A percentile compares a stretch with the other conserved stretches of the same genome.
phyloP scores from a whole-genome alignment of 2,797 vertebrate species.

The Spinibarbus caldwelli region DNA sequence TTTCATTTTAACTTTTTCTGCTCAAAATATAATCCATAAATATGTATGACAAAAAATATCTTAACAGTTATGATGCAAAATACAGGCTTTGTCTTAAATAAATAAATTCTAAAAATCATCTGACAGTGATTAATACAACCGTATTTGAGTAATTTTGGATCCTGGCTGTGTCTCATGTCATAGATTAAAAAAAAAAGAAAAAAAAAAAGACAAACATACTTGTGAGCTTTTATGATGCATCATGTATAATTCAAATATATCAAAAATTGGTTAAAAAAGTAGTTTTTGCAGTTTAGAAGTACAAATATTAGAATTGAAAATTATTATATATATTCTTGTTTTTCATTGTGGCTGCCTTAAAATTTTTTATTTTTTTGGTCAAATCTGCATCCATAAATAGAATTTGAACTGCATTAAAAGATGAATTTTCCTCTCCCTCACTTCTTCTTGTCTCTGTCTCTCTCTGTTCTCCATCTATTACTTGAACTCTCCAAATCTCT shows the following conservation, averaged over 20 bases:
- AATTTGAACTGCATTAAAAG: background rate
- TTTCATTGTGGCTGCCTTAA: background rate
- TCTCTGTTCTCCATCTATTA: conserved; percentile 58
- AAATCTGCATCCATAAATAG: background rate
- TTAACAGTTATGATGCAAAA: background rate
- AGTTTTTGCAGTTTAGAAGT: background rate
- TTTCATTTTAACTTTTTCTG: no score
- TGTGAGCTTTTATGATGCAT: background rate
- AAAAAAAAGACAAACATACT: background rate
- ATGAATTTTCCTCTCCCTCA: background rate
- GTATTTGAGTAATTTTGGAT: conserved; percentile 2
- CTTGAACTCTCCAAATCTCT: conserved; percentile 66
- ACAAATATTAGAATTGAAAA: background rate
- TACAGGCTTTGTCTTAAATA: background rate
- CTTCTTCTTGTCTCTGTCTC: background rate
- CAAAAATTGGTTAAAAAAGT: background rate
- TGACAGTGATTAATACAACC: background rate
- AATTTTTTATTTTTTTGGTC: background rate
- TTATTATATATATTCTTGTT: background rate
- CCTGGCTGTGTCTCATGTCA: background rate
- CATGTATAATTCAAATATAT: background rate
- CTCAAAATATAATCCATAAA: background rate
- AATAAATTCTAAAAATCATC: background rate
- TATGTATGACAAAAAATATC: background rate
- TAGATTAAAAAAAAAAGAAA: background rate